phyloP scores from a whole-genome alignment of 2,888 invertebrate species.

The Leptopilina myrica region DNA sequence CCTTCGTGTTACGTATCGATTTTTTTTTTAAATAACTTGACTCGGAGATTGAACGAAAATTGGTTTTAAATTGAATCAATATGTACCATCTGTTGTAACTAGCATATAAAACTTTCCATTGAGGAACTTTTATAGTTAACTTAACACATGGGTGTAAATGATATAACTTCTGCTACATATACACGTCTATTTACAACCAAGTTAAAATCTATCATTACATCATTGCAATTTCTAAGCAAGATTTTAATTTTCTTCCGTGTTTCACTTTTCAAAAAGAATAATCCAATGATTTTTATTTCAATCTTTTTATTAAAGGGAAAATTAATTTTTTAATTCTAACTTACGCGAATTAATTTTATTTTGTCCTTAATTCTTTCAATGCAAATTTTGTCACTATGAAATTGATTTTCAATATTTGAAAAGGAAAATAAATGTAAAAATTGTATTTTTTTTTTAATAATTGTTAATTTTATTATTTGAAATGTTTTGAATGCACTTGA shows the following conservation, averaged over 20 bases:
- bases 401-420: no score
- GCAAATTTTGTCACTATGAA: no score
- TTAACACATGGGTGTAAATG: constrained; percentile 16
- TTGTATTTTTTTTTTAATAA: no score
- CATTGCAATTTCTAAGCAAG: not conserved
- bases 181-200: not conserved
- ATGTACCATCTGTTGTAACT: constrained; percentile 12
- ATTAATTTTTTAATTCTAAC: no score
- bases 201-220: not conserved
- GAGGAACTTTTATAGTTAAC: constrained; percentile 18
- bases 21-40: constrained; percentile 3
- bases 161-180: not conserved
- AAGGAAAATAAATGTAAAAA: no score
- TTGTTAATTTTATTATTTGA: no score
- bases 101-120: constrained; percentile 19
- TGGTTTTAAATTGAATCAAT: constrained; percentile 18
- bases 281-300: no score
- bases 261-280: no score
- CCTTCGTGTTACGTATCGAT: not conserved
- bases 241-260: not conserved
- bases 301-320: not conserved
- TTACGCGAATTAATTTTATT: no score
- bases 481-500: no score
- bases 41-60: constrained; percentile 5
- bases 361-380: no score